Evolutionary conservation across 64 coral and sea anemone species (phyloP), one percentile per base, ranked within the genome.

Genomic region (Stichodactyla mertensii): DNA sequence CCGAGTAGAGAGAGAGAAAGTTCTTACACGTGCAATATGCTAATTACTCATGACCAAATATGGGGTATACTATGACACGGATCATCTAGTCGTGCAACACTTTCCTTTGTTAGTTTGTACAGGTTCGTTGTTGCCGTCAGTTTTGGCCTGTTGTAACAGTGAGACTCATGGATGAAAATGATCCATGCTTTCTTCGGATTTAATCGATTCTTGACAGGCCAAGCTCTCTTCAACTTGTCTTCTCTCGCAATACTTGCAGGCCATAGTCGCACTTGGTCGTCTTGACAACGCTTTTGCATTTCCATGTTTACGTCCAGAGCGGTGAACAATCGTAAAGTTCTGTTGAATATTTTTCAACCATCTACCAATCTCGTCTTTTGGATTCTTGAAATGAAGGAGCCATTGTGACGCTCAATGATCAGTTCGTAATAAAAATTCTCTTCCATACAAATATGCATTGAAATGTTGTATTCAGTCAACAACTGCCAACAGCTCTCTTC

Each of bases 231-330:
- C 28, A 15, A 59, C 55, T 45, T 90, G 70, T 79, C 57, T 77
- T 26, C 59, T 45, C 16, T 89, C 60, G 26, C 88, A 89, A 18
- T 89, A 55, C 16, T 24, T 78, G 55, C 88, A 89, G 9, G 10
- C 55, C 24, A 45, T 79, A 5, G 16, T 31, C 0, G 59, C 55
- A 85, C 56, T 86, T 67, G 85, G 77, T 28, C 78, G 77, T 71
- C 90, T 87, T 71, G 78, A 87, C 13, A 87, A 59, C 45, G 78
- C 90, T 16, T 88, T 79, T 16, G 90, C 90, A 59, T 92, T 92
- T 51, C 78, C 51, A 54, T 92, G 85, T 54, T 55, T 55, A 6
- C 16, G 5, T 12, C 86, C 79, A 13, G 18, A 0, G 4, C 61
- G 61, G 67, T 87, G 80, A 27, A 77, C 60, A 7, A 92, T 83